phyloP scores from a whole-genome alignment of 1,140 invertebrate genomes.

The Aphelinus atriplicis region DNA sequence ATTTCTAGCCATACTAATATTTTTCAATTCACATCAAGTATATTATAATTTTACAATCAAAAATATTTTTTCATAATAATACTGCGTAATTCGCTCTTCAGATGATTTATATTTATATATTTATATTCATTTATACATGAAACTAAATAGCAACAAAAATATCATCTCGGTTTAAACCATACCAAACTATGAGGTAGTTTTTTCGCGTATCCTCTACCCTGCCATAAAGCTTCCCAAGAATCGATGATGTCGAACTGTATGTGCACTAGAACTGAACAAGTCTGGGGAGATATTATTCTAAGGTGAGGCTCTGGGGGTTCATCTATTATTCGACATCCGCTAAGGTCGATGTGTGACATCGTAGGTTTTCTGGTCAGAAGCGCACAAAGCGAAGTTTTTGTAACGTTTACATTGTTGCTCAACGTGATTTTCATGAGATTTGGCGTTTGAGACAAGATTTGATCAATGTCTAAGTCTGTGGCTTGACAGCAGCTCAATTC shows the following conservation, averaged over 20 bases:
- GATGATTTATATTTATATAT: too few species aligned
- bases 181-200: constrained; percentile 53
- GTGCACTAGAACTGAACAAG: constrained; percentile 54
- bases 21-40: too few species aligned
- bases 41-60: too few species aligned
- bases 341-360: constrained; percentile 51
- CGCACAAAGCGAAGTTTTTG: constrained; percentile 47
- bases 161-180: constrained; percentile 54
- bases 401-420: constrained; percentile 56
- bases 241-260: constrained; percentile 50
- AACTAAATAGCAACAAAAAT: constrained; percentile 6
- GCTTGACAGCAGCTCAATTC: constrained; percentile 57
- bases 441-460: constrained; percentile 50
- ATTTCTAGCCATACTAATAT: too few species aligned
- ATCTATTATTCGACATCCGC: constrained; percentile 52
- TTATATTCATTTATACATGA: background rate
- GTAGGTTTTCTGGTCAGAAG: constrained; percentile 54
- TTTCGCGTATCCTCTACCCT: constrained; percentile 44
- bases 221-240: constrained; percentile 58
- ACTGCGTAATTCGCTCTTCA: background rate
- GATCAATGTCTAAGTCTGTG: constrained; percentile 51
- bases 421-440: constrained; percentile 57
- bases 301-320: constrained; percentile 45
- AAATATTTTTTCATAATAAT: background rate
- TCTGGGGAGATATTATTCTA: constrained; percentile 50